Base-by-base conservation (phyloP, 1,140 invertebrate species). In the Heliothis virescens region DNA sequence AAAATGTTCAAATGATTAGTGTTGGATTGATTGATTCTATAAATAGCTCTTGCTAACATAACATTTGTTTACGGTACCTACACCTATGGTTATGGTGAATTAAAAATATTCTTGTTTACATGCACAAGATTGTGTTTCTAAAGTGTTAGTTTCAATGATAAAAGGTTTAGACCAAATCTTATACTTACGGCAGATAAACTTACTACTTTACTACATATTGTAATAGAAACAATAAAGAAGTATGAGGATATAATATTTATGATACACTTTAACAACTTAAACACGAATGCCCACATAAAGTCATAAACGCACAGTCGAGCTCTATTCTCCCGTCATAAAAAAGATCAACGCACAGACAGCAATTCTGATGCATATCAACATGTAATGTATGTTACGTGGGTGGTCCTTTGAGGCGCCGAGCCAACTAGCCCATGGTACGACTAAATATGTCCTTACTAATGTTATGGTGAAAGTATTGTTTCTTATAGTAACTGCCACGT, bases 331-430 rank as follows among this genome's bases (percentile, higher is more conserved):
- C n/a, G 41, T 50, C 67, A 71, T 71, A 71, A 71, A 71, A 71
- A 71, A 52, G 67, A 71, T 71, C 48, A 71, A 71, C 67, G 18
- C 16, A 71, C 67, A 71, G 67, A 71, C 67, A 52, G 67, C 47
- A 53, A 71, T 71, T 71, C 67, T 21, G 47, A 52, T 71, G 48
- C 29, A 41, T 71, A 71, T 71, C 67, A 71, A 63, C 29, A 16
- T 63, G 48, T 53, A 53, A 9, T 53, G 57, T 62, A 62, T 16
- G 18, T 5, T 59, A 52, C 48, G 74, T 76, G 74, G 74, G 74
- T 76, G 74, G 74, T 65, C 74, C 41, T 53, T 18, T 62, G 59
- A 41, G 73, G 47, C 74, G 60, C 74, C 59, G 59, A 48, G 41
- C 63, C 63, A 67, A 67, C 48, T 41, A 75, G 18, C 34, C 9